Evolutionary conservation across 2,797 vertebrate species (phyloP).

Genomic region (Neopelma chrysocephalum): DNA sequence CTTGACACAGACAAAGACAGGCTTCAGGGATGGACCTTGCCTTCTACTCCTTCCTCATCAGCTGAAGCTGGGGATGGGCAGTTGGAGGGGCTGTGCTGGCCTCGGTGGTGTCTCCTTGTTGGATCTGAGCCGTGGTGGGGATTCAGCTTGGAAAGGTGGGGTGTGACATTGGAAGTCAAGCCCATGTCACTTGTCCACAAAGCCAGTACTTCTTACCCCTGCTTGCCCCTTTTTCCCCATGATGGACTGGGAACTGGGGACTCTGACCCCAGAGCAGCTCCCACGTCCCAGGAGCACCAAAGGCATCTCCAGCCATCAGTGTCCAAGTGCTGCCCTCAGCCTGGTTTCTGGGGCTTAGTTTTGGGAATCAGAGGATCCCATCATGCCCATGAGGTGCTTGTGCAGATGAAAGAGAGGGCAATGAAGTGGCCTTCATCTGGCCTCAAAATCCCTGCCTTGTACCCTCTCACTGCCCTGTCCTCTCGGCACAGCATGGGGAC

Average conservation of each 20-base stretch:
- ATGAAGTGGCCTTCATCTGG: background rate
- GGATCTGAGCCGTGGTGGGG: background rate
- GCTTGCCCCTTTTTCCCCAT: background rate
- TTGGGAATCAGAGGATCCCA: background rate
- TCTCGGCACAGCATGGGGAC: background rate
- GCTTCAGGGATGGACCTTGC: background rate
- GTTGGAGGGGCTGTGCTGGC: background rate
- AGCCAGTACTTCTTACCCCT: background rate
- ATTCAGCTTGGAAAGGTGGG: background rate
- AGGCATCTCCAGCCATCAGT: background rate
- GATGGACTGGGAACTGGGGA: background rate
- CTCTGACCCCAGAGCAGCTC: background rate
- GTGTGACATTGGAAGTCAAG: background rate
- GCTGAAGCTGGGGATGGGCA: background rate
- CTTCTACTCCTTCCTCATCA: background rate
- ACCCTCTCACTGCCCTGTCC: background rate
- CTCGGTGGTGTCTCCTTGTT: background rate
- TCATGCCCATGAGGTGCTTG: rapidly evolving
- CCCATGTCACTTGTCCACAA: background rate
- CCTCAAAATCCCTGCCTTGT: background rate
- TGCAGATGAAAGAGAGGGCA: background rate
- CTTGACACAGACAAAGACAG: background rate
- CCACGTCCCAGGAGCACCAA: background rate
- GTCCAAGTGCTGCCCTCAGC: background rate
- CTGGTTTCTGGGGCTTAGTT: background rate